Base-by-base conservation (phyloP, 1,140 invertebrate genomes). In the Drosophila oshimai region DNA sequence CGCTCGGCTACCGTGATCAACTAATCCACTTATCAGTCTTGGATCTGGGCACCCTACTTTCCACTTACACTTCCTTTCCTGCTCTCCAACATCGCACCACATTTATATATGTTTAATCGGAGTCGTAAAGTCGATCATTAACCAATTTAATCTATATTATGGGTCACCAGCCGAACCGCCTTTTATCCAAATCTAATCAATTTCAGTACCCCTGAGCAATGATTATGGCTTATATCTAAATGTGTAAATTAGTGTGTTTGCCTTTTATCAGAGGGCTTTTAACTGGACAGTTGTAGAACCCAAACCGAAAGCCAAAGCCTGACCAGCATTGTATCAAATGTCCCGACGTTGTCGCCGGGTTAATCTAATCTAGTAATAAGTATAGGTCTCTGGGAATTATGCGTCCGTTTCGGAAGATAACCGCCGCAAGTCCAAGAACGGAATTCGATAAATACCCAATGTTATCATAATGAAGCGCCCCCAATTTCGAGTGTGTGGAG, bases 181-280 rank as follows among this genome's bases (percentile, higher is more conserved):
- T 87, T 86, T 87, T 86, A 86, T 86, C 81, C 81, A 86, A 87
- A 86, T 86, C 81, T 86, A 87, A 86, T 86, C 81, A 81, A 77
- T 77, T 57, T 15, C 42, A 3, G 6, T 24, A 3, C 20, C 28
- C n/a, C 24, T 15, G 31, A n/a, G 3, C 10, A 31, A 24, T 33
- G 15, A 17, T 55, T 12, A 24, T 33, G 15, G 22, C 60, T 12
- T 24, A 39, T 45, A 60, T 45, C 39, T 42, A 36, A 24, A 15
- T 37, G 9, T 17, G 6, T 37, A 10, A 65, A 64, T 64, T 65
- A 49, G 33, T 31, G 61, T 65, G 57, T 41, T 64, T 29, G 39
- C 13, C 10, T 12, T 65, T 65, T 67, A 67, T 67, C 62, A 15
- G 34, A 15, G 42, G 24, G 15, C 39, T 45, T 31, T 26, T 12